Conservation (phyloP, 1,140 invertebrate genomes). For the Lepidurus apus region DNA sequence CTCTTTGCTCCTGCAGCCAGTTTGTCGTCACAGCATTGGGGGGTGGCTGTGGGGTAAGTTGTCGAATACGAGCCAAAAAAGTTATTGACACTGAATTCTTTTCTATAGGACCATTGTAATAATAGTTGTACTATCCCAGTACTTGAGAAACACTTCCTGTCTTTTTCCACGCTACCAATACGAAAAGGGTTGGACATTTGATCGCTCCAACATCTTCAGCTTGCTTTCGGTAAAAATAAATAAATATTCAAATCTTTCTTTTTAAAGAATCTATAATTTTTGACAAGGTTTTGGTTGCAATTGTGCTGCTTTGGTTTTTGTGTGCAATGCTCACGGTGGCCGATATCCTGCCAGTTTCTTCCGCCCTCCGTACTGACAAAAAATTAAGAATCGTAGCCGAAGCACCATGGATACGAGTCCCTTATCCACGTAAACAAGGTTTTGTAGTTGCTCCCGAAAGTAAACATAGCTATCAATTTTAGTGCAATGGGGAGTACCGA, state of each 20-base stretch:
- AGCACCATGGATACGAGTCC: conserved; percentile 75
- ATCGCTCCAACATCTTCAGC: not conserved
- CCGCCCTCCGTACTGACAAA: conserved; percentile 70
- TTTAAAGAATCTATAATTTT: not conserved
- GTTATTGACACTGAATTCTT: conserved; percentile 34
- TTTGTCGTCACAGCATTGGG: conserved; percentile 45
- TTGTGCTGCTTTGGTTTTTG: conserved; percentile 32
- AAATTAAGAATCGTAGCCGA: conserved; percentile 64
- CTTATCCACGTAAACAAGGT: conserved; percentile 64
- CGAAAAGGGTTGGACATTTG: not conserved
- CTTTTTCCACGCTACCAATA: conserved; percentile 56
- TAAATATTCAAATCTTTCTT: not conserved
- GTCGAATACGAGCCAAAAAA: conserved; percentile 36
- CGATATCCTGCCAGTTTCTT: conserved; percentile 57
- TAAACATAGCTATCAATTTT: not conserved
- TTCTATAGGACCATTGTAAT: conserved; percentile 68
- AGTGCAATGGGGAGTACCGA: conserved; percentile 82
- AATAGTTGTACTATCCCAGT: conserved; percentile 75
- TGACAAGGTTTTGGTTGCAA: conserved; percentile 29
- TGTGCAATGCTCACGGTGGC: conserved; percentile 31
- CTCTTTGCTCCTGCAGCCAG: conserved; percentile 43
- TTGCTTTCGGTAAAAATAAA: not conserved
- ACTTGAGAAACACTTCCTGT: conserved; percentile 61
- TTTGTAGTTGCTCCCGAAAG: not conserved
- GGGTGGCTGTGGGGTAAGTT: conserved; percentile 44